A percentile compares a stretch with the other conserved stretches of the same genome.
phyloP scores from a whole-genome alignment of 2,888 invertebrate species.

The Epistrophella euchroma region DNA sequence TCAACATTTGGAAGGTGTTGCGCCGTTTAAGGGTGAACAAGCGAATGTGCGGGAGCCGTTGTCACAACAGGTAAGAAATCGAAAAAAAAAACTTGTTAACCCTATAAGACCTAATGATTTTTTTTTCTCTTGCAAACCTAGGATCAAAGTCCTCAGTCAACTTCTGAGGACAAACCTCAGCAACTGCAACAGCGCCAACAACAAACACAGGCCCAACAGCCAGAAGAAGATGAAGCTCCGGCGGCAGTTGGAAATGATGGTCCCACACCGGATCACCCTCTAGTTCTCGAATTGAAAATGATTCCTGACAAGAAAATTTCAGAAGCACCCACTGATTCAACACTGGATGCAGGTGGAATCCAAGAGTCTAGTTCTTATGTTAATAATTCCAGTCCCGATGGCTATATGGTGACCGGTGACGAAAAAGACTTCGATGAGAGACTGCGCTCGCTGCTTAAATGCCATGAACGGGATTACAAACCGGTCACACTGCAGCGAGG shows the following conservation, averaged over 20 bases:
- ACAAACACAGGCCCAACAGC: slow-evolving; percentile 67
- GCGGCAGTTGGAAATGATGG: slow-evolving; percentile 58
- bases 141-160: slow-evolving; percentile 76
- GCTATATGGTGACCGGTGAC: slow-evolving; percentile 81
- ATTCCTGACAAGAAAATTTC: slow-evolving; percentile 76
- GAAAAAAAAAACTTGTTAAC: not conserved
- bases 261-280: slow-evolving; percentile 53
- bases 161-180: slow-evolving; percentile 78
- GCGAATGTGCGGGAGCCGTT: slow-evolving; percentile 77
- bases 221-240: slow-evolving; percentile 63
- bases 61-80: slow-evolving; percentile 76
- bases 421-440: slow-evolving; percentile 83
- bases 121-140: slow-evolving; percentile 29
- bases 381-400: slow-evolving; percentile 81
- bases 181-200: slow-evolving; percentile 79
- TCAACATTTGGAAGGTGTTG: slow-evolving; percentile 74
- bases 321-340: slow-evolving; percentile 77
- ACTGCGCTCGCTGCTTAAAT: slow-evolving; percentile 84
- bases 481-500: slow-evolving; percentile 89
- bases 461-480: slow-evolving; percentile 87
- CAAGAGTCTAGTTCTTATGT: slow-evolving; percentile 76
- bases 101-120: not conserved
- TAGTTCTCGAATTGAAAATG: slow-evolving; percentile 58
- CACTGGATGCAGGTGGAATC: slow-evolving; percentile 57
- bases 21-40: slow-evolving; percentile 77